These are phyloP conservation scores for Xestia sexstrigata DNA, from an alignment of 2,888 invertebrate genomes.

Conservation along the genomic window DNA sequence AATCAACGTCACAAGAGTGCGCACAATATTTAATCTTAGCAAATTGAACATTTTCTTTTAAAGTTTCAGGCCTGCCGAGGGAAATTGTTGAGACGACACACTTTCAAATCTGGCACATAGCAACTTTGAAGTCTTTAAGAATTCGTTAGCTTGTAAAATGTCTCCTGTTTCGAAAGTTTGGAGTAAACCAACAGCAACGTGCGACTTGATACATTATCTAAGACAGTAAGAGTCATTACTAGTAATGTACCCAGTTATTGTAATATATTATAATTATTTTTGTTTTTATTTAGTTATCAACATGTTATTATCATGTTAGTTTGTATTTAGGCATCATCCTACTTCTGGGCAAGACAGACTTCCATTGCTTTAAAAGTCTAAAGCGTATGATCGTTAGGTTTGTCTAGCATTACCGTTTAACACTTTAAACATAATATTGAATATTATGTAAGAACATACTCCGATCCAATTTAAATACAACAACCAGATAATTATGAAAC, in stretches of 20 bases:
- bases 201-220: conserved; percentile 11
- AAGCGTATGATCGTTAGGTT: not conserved
- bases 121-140: conserved; percentile 68
- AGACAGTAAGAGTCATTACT: not conserved
- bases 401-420: not conserved
- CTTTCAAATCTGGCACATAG: conserved; percentile 65
- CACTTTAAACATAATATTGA: not conserved
- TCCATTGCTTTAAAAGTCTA: not conserved
- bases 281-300: too few species aligned
- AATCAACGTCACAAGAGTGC: not conserved
- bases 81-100: conserved; percentile 44
- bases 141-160: conserved; percentile 54
- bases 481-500: conserved; percentile 12
- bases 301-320: too few species aligned
- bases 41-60: conserved; percentile 34
- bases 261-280: too few species aligned
- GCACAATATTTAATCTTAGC: conserved; percentile 24
- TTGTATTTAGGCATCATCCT: too few species aligned
- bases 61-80: conserved; percentile 36
- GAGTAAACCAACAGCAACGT: conserved; percentile 20
- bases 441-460: not conserved
- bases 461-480: not conserved
- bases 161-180: conserved; percentile 50
- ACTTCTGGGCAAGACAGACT: not conserved
- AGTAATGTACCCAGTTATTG: not conserved